Conservation (phyloP, 2,113 vertebrate genomes). For the Hystrix cristata region DNA sequence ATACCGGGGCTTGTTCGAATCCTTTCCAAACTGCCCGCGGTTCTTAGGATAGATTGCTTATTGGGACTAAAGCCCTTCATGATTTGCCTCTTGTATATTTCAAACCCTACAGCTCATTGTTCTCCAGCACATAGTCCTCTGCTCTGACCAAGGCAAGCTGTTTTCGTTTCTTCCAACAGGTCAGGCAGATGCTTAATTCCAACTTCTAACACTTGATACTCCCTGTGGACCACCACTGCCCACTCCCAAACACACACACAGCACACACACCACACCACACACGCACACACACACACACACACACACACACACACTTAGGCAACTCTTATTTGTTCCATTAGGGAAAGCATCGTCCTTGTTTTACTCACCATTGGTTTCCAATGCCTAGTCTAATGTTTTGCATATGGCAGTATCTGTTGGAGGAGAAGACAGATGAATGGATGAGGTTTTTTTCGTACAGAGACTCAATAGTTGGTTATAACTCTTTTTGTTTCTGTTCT, state of each 20-base stretch:
- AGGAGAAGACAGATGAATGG: background rate
- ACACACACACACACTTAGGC: background rate
- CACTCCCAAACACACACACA: background rate
- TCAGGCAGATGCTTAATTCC: background rate
- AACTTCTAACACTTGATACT: background rate
- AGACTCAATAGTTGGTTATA: background rate
- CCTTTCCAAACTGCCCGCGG: background rate
- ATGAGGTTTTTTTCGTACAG: background rate
- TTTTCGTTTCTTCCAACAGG: background rate
- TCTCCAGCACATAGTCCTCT: background rate
- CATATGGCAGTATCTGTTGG: background rate
- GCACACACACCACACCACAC: background rate
- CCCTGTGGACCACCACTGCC: background rate
- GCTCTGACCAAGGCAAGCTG: background rate
- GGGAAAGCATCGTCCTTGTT: background rate
- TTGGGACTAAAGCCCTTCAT: background rate
- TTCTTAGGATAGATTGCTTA: slow-evolving; percentile 38
- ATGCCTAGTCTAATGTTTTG: background rate
- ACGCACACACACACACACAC: background rate
- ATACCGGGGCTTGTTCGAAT: background rate
- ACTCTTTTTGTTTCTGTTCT: background rate
- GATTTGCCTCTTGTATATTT: background rate
- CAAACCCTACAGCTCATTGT: background rate
- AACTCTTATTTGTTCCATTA: background rate
- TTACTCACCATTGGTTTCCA: background rate